Conservation (phyloP, 2,113 vertebrate genomes). For the Pseudonaja textilis region DNA sequence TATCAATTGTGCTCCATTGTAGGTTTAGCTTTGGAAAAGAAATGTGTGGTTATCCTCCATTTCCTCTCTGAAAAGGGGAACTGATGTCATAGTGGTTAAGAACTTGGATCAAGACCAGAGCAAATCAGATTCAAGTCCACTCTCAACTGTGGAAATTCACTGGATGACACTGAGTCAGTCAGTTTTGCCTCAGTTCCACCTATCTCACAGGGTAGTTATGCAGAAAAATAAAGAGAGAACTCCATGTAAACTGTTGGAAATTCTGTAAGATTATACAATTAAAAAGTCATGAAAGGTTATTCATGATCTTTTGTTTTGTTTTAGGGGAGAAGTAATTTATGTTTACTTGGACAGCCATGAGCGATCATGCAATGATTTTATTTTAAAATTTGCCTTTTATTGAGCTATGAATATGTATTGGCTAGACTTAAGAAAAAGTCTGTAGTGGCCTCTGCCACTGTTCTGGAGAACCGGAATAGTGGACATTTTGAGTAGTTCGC, state of each 20-base stretch:
- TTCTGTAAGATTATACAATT: background rate
- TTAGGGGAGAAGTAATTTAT: background rate
- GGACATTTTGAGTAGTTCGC: too few species aligned
- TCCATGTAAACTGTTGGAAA: background rate
- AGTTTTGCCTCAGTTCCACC: background rate
- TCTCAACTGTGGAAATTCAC: background rate
- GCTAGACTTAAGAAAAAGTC: background rate
- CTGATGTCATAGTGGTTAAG: background rate
- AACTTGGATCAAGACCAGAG: background rate
- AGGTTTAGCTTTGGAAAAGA: background rate
- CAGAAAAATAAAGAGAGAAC: background rate
- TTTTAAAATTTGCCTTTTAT: background rate
- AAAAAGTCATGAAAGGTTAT: background rate
- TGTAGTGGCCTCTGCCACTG: background rate
- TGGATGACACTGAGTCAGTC: background rate
- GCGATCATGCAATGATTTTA: background rate
- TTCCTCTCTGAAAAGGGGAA: background rate
- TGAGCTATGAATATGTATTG: background rate
- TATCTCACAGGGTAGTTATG: background rate
- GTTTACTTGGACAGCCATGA: background rate
- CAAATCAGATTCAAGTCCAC: background rate
- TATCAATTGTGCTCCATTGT: background rate
- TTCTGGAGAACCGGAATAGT: too few species aligned
- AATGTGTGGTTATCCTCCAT: background rate
- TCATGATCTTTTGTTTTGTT: background rate